Conservation (phyloP, 2,797 vertebrate species). For the Hyperoplus immaculatus region DNA sequence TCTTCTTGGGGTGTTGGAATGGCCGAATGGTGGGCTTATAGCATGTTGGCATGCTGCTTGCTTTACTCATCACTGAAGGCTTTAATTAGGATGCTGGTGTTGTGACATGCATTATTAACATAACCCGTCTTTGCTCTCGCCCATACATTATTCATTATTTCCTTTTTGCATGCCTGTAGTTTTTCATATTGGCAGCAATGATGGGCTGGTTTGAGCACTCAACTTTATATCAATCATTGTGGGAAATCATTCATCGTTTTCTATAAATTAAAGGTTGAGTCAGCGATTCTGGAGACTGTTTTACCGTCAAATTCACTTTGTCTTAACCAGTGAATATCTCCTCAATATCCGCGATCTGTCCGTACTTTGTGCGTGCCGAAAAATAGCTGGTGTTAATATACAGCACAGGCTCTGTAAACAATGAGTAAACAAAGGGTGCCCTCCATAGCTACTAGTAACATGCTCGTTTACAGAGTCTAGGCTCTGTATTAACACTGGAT, state of each 20-base stretch:
- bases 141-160: neutral
- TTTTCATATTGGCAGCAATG: slow-evolving; percentile 9
- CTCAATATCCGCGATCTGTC: no score
- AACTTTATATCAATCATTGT: slow-evolving; percentile 24
- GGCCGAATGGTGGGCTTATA: slow-evolving; percentile 89
- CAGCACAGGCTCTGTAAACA: no score
- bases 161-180: slow-evolving; percentile 44
- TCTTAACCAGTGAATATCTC: no score
- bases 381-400: no score
- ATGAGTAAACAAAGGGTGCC: no score
- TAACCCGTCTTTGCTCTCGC: slow-evolving; percentile 3
- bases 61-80: slow-evolving; percentile 29
- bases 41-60: slow-evolving; percentile 80
- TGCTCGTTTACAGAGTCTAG: no score
- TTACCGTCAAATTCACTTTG: no score
- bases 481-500: no score
- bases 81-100: slow-evolving; percentile 17
- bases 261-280: no score
- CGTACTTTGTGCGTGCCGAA: no score
- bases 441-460: no score
- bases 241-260: neutral
- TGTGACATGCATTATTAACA: slow-evolving; percentile 19
- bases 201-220: neutral
- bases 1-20: slow-evolving; percentile 90
- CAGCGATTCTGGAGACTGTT: no score